Percentiles rank a stretch among this genome's conserved stretches.
These are phyloP conservation scores for Hippocampus mohnikei DNA, from an alignment of 2,113 vertebrate genomes.

Conservation along the genomic window DNA sequence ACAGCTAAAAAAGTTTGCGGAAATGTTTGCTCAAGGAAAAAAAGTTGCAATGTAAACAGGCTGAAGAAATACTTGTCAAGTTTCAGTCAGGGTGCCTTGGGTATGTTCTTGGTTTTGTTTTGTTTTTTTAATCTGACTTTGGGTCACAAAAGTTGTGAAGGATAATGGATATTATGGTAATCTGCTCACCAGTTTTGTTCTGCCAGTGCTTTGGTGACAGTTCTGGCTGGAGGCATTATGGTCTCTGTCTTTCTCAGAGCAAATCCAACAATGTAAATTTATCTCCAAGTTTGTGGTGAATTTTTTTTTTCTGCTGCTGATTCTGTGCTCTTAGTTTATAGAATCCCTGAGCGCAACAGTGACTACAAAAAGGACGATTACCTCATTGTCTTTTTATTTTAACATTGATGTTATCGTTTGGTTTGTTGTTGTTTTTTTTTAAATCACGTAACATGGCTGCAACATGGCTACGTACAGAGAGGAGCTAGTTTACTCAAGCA, in stretches of 20 bases:
- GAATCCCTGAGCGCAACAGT: background rate
- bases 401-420: too few species aligned
- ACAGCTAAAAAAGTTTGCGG: constrained; percentile 25
- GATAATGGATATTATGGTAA: constrained; percentile 49
- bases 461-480: too few species aligned
- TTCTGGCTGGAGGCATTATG: background rate
- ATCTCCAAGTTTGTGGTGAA: background rate
- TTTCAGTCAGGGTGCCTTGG: constrained; percentile 45
- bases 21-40: constrained; percentile 41
- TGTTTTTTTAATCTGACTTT: constrained; percentile 30
- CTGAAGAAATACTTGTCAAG: constrained; percentile 35
- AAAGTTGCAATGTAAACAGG: constrained; percentile 22
- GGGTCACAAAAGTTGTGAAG: constrained; percentile 32
- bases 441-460: too few species aligned
- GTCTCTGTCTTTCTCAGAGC: background rate
- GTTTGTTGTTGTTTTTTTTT: too few species aligned
- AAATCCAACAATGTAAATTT: background rate
- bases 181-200: constrained; percentile 19
- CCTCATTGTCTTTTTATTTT: too few species aligned
- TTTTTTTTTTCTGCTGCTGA: background rate
- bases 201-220: constrained; percentile 1
- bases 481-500: too few species aligned
- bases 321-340: background rate
- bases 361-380: background rate
- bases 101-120: constrained; percentile 34